A percentile compares a stretch with the other conserved stretches of the same genome.
Conservation (phyloP, 2,797 vertebrate genomes). For the Gastrophryne carolinensis region DNA sequence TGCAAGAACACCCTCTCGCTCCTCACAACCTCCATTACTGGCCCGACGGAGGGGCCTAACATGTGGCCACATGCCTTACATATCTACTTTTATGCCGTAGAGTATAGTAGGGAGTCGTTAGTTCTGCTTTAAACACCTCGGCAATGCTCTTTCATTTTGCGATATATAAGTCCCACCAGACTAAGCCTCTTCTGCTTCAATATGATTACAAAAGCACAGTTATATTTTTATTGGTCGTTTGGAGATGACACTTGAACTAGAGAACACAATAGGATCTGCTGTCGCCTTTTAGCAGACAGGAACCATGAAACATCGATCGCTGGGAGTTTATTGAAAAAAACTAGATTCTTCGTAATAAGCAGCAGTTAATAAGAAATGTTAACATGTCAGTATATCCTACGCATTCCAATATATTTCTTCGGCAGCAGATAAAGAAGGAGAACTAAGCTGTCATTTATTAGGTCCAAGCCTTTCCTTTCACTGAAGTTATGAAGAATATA, state of each 20-base stretch:
- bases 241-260: background rate
- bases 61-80: no score
- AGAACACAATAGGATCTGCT: background rate
- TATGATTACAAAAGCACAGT: background rate
- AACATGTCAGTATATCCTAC: slow-evolving; percentile 48
- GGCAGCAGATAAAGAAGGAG: slow-evolving; percentile 40
- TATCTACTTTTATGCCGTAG: no score
- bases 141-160: no score
- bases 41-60: no score
- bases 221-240: background rate
- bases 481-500: background rate
- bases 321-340: slow-evolving; percentile 52
- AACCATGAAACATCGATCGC: slow-evolving; percentile 43
- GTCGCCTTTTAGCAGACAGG: background rate
- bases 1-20: no score
- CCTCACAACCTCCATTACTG: no score
- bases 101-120: no score
- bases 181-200: no score
- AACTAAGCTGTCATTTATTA: background rate
- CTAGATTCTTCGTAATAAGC: slow-evolving; percentile 41
- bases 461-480: slow-evolving; percentile 5
- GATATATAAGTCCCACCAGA: no score
- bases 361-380: slow-evolving; percentile 50
- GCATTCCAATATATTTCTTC: slow-evolving; percentile 33
- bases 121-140: no score